These are phyloP conservation scores for Ciconia nigra DNA, from an alignment of 2,797 vertebrate species.

Conservation along the genomic window DNA sequence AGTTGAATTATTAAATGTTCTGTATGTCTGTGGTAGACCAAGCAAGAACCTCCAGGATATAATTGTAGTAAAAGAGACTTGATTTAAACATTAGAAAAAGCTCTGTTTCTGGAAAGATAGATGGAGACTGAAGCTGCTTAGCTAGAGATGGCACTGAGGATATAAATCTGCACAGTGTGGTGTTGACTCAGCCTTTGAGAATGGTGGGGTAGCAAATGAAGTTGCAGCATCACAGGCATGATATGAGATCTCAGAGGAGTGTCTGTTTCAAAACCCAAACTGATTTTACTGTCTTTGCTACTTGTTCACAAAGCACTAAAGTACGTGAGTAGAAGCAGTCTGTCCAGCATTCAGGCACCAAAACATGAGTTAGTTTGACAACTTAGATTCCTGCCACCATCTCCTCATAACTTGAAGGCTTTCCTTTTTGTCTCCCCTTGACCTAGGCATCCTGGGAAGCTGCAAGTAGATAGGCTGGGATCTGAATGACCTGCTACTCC, in stretches of 20 bases:
- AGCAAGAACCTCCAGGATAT: neutral
- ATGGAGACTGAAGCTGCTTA: neutral
- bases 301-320: neutral
- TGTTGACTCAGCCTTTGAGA: neutral
- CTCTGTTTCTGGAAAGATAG: neutral
- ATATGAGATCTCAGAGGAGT: neutral
- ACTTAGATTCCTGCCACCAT: neutral
- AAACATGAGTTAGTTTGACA: neutral
- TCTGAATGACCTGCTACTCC: neutral
- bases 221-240: neutral
- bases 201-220: neutral
- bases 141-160: neutral
- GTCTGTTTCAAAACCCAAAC: neutral
- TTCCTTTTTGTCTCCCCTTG: neutral
- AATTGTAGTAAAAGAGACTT: neutral
- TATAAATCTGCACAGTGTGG: neutral
- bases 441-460: neutral
- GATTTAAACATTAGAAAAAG: neutral
- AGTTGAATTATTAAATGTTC: neutral
- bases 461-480: neutral
- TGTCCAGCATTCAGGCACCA: neutral
- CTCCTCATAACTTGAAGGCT: neutral
- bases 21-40: neutral
- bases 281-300: neutral
- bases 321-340: neutral